These are phyloP conservation scores for Alethe castanea DNA, from an alignment of 2,113 vertebrate genomes.

Conservation along the genomic window DNA sequence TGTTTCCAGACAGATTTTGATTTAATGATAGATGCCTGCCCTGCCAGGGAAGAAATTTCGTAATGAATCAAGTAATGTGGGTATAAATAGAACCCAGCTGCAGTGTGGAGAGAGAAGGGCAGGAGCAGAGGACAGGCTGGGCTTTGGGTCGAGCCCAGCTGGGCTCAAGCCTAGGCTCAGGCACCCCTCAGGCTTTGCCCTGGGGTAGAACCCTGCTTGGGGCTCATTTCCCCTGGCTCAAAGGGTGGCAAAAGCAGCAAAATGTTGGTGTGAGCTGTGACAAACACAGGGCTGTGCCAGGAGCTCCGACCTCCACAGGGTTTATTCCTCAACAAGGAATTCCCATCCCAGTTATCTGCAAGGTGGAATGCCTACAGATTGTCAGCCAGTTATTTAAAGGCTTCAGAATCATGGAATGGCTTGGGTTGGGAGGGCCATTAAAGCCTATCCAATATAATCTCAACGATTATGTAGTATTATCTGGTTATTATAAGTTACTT, in stretches of 20 bases:
- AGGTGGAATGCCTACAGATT: background rate
- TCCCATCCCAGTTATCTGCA: background rate
- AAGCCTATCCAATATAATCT: background rate
- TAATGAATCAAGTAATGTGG: background rate
- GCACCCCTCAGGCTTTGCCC: background rate
- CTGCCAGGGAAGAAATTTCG: background rate
- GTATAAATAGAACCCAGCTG: background rate
- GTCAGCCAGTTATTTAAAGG: background rate
- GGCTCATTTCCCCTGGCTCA: background rate
- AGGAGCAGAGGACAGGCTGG: background rate
- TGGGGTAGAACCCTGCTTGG: fast-evolving
- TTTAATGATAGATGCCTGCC: background rate
- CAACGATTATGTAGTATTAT: background rate
- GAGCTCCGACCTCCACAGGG: background rate
- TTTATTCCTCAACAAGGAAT: background rate
- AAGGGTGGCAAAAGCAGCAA: background rate
- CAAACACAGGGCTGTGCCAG: background rate
- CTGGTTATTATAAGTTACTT: background rate
- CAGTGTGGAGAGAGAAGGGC: fast-evolving
- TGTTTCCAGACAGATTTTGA: slow-evolving; percentile 25
- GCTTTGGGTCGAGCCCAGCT: background rate
- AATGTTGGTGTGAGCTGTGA: background rate
- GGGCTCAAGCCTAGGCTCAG: background rate
- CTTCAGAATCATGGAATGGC: fast-evolving
- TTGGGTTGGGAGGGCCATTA: background rate